A percentile compares a stretch with the other conserved stretches of the same genome.
Conservation (phyloP, 2,888 invertebrate genomes). For the Torymus auratus region DNA sequence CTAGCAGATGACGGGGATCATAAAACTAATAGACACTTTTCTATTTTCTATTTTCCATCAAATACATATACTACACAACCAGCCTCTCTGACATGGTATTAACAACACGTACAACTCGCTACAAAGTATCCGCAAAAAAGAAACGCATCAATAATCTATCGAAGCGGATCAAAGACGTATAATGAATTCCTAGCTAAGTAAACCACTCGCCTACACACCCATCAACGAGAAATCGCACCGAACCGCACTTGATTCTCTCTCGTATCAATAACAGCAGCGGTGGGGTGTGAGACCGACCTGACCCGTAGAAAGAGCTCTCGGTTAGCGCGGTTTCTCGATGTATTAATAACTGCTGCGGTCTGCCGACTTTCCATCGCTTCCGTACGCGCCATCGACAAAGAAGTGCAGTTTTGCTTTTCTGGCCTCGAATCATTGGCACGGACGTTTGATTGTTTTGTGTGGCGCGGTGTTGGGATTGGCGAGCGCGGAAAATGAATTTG, state of each 20-base stretch:
- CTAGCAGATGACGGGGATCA: too few species aligned
- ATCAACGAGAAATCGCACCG: slow-evolving; percentile 15
- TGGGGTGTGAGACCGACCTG: slow-evolving; percentile 39
- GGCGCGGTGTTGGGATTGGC: too few species aligned
- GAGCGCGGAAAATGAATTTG: too few species aligned
- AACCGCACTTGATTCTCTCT: slow-evolving; percentile 8
- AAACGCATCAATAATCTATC: not conserved
- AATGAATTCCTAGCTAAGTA: too few species aligned
- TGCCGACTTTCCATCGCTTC: slow-evolving; percentile 20
- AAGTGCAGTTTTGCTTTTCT: too few species aligned
- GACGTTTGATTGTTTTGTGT: too few species aligned
- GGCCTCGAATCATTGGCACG: too few species aligned
- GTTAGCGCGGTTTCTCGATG: not conserved
- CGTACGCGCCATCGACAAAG: too few species aligned
- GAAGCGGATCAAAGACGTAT: slow-evolving; percentile 2
- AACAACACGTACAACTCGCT: slow-evolving; percentile 1
- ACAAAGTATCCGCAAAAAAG: not conserved
- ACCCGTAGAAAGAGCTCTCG: not conserved
- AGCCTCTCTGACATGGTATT: not conserved
- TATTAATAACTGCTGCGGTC: slow-evolving; percentile 44
- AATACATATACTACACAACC: too few species aligned
- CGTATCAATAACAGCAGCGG: not conserved
- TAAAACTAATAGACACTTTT: too few species aligned
- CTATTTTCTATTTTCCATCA: too few species aligned
- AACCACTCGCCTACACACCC: too few species aligned